phyloP scores from a whole-genome alignment of 37 sponge, comb jelly and placozoan genomes.

The Spongia lamella region DNA sequence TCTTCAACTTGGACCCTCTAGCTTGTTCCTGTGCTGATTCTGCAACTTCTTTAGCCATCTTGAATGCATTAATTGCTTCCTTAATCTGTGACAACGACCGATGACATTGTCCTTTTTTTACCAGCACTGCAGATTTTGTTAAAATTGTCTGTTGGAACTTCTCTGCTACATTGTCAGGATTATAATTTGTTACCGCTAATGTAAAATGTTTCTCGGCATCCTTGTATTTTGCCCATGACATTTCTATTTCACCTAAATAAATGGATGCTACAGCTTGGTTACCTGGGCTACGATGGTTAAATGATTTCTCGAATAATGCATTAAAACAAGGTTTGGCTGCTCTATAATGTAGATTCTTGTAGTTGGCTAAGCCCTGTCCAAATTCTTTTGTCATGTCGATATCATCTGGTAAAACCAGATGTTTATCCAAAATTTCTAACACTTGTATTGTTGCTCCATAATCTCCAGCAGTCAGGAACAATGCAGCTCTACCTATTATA shows the following conservation, averaged over 20 bases:
- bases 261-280: constrained; percentile 37
- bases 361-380: constrained; percentile 22
- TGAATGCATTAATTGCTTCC: constrained; percentile 26
- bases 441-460: no score
- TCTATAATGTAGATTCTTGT: not conserved
- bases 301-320: no score
- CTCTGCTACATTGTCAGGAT: constrained; percentile 6
- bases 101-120: constrained; percentile 24
- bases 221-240: not conserved
- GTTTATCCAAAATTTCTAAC: no score
- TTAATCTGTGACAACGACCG: constrained; percentile 21
- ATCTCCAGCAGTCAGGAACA: no score
- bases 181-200: constrained; percentile 18
- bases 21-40: not conserved
- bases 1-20: no score
- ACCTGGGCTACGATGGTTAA: constrained; percentile 5
- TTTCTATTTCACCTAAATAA: constrained; percentile 64
- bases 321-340: constrained; percentile 1
- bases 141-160: constrained; percentile 22
- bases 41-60: constrained; percentile 22
- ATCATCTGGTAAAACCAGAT: no score
- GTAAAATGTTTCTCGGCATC: constrained; percentile 29
- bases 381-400: not conserved
- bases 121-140: constrained; percentile 27
- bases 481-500: no score